Evolutionary conservation across 2,888 invertebrate species (phyloP), one percentile per base, ranked within the genome.

Genomic region (Morpho deidamia): DNA sequence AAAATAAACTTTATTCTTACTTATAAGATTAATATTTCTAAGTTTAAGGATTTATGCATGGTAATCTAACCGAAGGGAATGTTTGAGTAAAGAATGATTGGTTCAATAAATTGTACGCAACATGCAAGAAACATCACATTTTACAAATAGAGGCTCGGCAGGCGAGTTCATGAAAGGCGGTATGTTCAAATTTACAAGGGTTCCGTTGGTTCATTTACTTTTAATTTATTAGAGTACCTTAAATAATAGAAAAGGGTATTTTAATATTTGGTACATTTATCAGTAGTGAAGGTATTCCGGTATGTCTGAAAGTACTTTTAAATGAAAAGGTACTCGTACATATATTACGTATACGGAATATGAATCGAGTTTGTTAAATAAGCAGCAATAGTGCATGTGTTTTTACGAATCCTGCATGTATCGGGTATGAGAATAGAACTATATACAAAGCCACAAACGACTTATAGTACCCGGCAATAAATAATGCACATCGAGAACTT

Each of bases 81-180:
- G 23, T 53, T 51, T 54, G 44, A 54, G 37, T 10, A 38, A 54
- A 12, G 42, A 54, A 57, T 53, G 51, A 53, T 81, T 76, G 78
- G 74, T 61, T 67, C 78, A 76, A 83, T 82, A 83, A 81, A 82
- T 84, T 69, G 72, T 68, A 71, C 71, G 50, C 71, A 75, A 78
- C 80, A 78, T 77, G 76, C 71, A 76, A 83, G 83, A 83, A 86
- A 85, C 84, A 84, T 83, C 82, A 83, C 83, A 83, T 81, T 80
- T 83, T 82, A 80, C 74, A 83, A 83, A 83, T 83, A 81, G 74
- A 70, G 72, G 73, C 78, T 74, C 77, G 83, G 78, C 68, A 77
- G 70, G 72, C 70, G 74, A 83, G 84, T 85, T 83, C 83, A 86
- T 84, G 83, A 82, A 83, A 78, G 78, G 74, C 72, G 78, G 76